A percentile compares a stretch with the other conserved stretches of the same genome.
Evolutionary conservation across 2,888 invertebrate genomes (phyloP).

Genomic region (Acanthococcus lagerstroemiae): DNA sequence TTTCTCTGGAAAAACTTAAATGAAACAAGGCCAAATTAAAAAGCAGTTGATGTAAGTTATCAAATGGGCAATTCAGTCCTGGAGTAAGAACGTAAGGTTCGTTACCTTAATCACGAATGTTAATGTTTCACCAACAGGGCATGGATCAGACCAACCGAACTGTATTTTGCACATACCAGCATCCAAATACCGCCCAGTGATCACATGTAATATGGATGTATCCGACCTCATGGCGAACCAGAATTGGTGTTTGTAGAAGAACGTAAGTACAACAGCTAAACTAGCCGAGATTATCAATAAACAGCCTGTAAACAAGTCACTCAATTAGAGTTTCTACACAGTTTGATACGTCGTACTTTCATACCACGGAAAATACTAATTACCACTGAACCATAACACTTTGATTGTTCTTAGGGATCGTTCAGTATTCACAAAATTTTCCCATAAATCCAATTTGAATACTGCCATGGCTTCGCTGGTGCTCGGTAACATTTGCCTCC

Average conservation of each 20-base stretch:
- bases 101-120: constrained; percentile 68
- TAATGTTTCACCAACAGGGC: constrained; percentile 80
- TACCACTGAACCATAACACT: constrained; percentile 12
- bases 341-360: too few species aligned
- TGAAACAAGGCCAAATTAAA: background rate
- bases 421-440: constrained; percentile 44
- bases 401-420: background rate
- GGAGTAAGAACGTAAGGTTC: too few species aligned
- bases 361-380: background rate
- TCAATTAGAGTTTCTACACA: too few species aligned
- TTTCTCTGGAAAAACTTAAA: constrained; percentile 76
- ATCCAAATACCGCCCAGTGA: constrained; percentile 81
- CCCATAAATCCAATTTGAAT: constrained; percentile 74
- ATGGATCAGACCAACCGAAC: constrained; percentile 87
- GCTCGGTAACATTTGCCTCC: constrained; percentile 69
- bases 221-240: constrained; percentile 82
- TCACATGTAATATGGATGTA: constrained; percentile 78
- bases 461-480: constrained; percentile 67
- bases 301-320: background rate
- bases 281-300: constrained; percentile 63
- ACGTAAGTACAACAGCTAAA: constrained; percentile 76
- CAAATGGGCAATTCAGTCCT: background rate
- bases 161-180: constrained; percentile 68
- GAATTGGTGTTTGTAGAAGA: constrained; percentile 72
- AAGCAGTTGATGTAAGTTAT: background rate